Evolutionary conservation across 2,113 vertebrate species (phyloP).

Genomic region (Pteruthius melanotis): DNA sequence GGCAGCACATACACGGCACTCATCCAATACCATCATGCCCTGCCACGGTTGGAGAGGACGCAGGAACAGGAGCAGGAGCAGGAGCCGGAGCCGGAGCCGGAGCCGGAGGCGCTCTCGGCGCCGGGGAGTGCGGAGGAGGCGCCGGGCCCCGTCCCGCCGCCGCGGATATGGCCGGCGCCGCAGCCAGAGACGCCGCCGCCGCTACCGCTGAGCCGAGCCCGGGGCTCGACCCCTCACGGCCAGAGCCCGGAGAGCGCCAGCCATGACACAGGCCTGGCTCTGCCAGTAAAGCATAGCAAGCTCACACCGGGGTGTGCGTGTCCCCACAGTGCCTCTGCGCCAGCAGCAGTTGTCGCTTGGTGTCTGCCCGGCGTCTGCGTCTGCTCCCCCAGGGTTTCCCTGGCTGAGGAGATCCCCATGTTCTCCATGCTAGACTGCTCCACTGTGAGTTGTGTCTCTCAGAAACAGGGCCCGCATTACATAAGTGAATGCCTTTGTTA

Average conservation of each 20-base stretch:
- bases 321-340: background rate
- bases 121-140: background rate
- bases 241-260: background rate
- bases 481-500: background rate
- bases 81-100: background rate
- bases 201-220: background rate
- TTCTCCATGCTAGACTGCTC: rapidly evolving
- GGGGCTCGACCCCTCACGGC: background rate
- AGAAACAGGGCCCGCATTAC: background rate
- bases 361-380: background rate
- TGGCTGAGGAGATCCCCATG: background rate
- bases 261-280: background rate
- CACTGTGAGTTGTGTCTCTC: background rate
- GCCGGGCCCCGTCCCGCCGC: background rate
- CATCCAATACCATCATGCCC: background rate
- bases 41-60: background rate
- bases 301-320: background rate
- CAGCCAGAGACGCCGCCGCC: too few relatives aligned
- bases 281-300: background rate
- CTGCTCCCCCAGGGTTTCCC: background rate
- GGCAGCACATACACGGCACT: too few relatives aligned
- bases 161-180: background rate
- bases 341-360: background rate
- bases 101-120: background rate
- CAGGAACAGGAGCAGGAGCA: background rate